Conservation (phyloP, 2,797 vertebrate genomes). For the Aplochiton taeniatus region DNA sequence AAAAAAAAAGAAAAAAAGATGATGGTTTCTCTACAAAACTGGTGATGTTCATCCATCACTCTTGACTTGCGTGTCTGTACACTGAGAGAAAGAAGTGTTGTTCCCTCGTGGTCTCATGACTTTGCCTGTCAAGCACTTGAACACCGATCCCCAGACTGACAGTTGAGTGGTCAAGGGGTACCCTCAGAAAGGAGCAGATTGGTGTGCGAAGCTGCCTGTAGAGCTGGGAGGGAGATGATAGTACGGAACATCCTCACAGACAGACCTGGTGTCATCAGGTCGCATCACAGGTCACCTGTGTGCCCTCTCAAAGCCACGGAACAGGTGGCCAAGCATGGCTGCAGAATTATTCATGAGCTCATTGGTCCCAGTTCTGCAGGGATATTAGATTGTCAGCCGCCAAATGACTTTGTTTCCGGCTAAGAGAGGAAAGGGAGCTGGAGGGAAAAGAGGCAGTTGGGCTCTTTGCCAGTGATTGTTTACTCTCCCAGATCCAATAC, state of each 20-base stretch:
- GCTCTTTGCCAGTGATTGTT: not conserved
- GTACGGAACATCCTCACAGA: slow-evolving; percentile 7
- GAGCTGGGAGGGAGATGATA: slow-evolving; percentile 5
- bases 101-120: too few species aligned
- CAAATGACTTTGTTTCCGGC: slow-evolving; percentile 34
- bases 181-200: slow-evolving; percentile 15
- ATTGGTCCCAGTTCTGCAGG: slow-evolving; percentile 41
- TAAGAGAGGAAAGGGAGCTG: slow-evolving; percentile 9
- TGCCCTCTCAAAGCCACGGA: slow-evolving; percentile 37
- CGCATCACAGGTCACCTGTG: slow-evolving; percentile 33
- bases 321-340: slow-evolving; percentile 51
- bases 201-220: slow-evolving; percentile 17
- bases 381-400: slow-evolving; percentile 42
- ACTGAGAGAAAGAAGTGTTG: not conserved
- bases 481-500: not conserved
- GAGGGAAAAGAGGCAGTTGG: not conserved
- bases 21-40: too few species aligned
- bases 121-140: not conserved
- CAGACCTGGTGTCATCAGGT: slow-evolving; percentile 38
- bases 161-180: slow-evolving; percentile 25
- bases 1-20: too few species aligned
- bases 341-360: slow-evolving; percentile 54
- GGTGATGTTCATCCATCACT: too few species aligned
- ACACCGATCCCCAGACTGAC: slow-evolving; percentile 18
- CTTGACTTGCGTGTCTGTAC: not conserved